A percentile compares a stretch with the other conserved stretches of the same genome.
Evolutionary conservation across 2,888 invertebrate genomes (phyloP).

Genomic region (Noctua fimbriata): DNA sequence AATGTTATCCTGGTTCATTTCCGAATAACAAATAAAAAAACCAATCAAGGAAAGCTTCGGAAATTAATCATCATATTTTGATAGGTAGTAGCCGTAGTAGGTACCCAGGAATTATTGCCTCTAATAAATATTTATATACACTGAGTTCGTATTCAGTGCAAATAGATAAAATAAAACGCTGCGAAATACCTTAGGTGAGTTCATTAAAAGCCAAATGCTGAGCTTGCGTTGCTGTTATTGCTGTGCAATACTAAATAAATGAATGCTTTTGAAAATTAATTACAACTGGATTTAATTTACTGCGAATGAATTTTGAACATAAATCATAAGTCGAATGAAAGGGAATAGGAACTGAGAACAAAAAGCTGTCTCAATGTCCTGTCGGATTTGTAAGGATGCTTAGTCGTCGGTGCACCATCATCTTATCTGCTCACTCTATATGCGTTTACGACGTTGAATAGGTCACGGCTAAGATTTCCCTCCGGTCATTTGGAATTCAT

Average conservation of each 20-base stretch:
- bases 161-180: slow-evolving; percentile 29
- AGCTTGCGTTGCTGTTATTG: slow-evolving; percentile 23
- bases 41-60: slow-evolving; percentile 44
- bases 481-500: slow-evolving; percentile 90
- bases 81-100: slow-evolving; percentile 18
- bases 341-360: slow-evolving; percentile 6
- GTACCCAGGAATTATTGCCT: slow-evolving; percentile 46
- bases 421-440: slow-evolving; percentile 70
- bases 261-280: slow-evolving; percentile 40
- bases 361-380: slow-evolving; percentile 41
- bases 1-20: slow-evolving; percentile 40
- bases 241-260: slow-evolving; percentile 31
- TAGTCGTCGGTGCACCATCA: slow-evolving; percentile 40
- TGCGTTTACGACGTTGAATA: slow-evolving; percentile 84
- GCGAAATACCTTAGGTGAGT: slow-evolving; percentile 15
- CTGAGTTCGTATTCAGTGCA: slow-evolving; percentile 26
- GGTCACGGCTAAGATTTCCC: slow-evolving; percentile 90
- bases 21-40: slow-evolving; percentile 49
- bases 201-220: slow-evolving; percentile 44
- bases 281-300: slow-evolving; percentile 34
- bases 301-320: slow-evolving; percentile 17
- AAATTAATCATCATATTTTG: slow-evolving; percentile 53
- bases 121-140: slow-evolving; percentile 43
- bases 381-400: slow-evolving; percentile 54
- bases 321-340: slow-evolving; percentile 31